phyloP scores from a whole-genome alignment of 2,113 vertebrate genomes.

The Pachypanchax playfairii region DNA sequence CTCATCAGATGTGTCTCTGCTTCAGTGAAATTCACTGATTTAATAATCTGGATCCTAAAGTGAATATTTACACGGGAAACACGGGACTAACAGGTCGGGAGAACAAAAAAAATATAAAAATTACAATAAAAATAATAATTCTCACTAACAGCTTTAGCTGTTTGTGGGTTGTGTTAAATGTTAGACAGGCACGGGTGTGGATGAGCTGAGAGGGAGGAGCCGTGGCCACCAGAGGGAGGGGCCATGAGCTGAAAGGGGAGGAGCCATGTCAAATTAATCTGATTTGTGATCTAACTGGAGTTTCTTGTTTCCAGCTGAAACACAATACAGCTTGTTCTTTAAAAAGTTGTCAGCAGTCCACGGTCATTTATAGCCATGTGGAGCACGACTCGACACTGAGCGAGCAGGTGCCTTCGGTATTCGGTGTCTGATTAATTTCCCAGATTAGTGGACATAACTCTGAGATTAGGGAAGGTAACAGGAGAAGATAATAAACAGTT shows the following conservation, averaged over 20 bases:
- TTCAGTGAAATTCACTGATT: too few relatives aligned
- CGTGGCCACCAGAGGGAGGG: too few relatives aligned
- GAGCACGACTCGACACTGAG: conserved; percentile 8
- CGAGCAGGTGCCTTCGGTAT: conserved; percentile 32
- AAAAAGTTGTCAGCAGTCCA: conserved; percentile 36
- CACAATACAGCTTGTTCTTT: conserved; percentile 9
- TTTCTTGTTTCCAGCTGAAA: conserved; percentile 43
- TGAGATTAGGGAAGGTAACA: conserved; percentile 11
- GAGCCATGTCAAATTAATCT: conserved; percentile 22
- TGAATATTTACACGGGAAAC: too few relatives aligned
- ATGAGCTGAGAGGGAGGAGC: background rate
- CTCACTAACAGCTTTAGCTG: background rate
- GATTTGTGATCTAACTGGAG: conserved; percentile 34
- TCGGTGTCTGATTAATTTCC: conserved; percentile 42
- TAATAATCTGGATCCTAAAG: too few relatives aligned
- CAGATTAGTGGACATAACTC: conserved; percentile 49
- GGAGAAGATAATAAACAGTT: background rate
- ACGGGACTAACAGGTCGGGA: too few relatives aligned
- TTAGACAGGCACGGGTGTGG: background rate
- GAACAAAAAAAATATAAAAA: too few relatives aligned
- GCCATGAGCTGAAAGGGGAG: background rate
- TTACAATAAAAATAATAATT: too few relatives aligned
- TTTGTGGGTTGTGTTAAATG: background rate
- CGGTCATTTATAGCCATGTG: conserved; percentile 31
- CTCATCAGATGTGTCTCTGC: too few relatives aligned